Evolutionary conservation across 2,888 invertebrate genomes (phyloP).

Genomic region (Nemotelus nigrinus): DNA sequence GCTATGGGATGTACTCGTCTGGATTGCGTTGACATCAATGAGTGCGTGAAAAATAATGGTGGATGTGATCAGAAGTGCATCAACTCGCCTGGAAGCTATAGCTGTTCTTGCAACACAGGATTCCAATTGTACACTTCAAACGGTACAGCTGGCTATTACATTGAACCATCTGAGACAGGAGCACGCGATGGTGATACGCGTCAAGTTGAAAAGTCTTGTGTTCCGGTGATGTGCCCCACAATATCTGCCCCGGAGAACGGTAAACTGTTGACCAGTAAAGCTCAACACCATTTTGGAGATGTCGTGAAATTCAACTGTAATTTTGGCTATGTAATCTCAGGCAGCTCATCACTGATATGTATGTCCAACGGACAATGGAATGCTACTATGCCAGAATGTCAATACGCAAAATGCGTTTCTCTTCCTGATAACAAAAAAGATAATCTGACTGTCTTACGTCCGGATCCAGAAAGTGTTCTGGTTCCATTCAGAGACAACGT

Average conservation of each 20-base stretch:
- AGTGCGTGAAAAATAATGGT: slow-evolving; percentile 86
- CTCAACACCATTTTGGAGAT: slow-evolving; percentile 88
- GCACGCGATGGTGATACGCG: slow-evolving; percentile 87
- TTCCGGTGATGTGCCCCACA: slow-evolving; percentile 88
- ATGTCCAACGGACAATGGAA: slow-evolving; percentile 93
- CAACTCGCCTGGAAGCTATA: slow-evolving; percentile 87
- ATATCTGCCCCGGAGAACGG: slow-evolving; percentile 85
- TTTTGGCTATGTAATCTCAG: slow-evolving; percentile 93
- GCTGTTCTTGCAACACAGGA: slow-evolving; percentile 90
- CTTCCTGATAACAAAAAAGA: slow-evolving; percentile 89
- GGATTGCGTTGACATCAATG: slow-evolving; percentile 89
- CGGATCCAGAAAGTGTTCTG: slow-evolving; percentile 83
- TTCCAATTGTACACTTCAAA: slow-evolving; percentile 88
- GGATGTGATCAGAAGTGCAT: slow-evolving; percentile 94
- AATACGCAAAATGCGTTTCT: slow-evolving; percentile 91
- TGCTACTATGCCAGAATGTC: slow-evolving; percentile 90
- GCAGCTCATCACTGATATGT: slow-evolving; percentile 86
- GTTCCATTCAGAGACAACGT: slow-evolving; percentile 92
- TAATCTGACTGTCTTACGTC: slow-evolving; percentile 80
- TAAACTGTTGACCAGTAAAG: slow-evolving; percentile 81
- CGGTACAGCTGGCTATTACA: slow-evolving; percentile 87
- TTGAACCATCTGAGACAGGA: slow-evolving; percentile 86
- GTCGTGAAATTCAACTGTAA: slow-evolving; percentile 91
- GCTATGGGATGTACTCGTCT: slow-evolving; percentile 92
- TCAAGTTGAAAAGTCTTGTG: slow-evolving; percentile 93